Evolutionary conservation across 64 coral and sea anemone genomes (phyloP).

Genomic region (Porites australiensis): DNA sequence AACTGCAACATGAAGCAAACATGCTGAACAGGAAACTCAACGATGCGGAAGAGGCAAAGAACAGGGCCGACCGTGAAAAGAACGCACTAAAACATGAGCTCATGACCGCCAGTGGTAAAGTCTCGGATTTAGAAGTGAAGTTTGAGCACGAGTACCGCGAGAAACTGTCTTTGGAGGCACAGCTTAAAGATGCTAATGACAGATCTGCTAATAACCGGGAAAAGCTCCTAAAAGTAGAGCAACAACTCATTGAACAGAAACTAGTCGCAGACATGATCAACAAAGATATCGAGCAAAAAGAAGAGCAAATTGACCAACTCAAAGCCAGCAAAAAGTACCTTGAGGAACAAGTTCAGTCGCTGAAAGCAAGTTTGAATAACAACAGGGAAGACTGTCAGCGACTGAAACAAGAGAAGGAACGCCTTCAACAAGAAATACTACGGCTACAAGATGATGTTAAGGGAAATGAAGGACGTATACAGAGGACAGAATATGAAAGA

Average conservation of each 20-base stretch:
- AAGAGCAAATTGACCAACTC: constrained; percentile 74
- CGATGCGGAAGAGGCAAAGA: constrained; percentile 66
- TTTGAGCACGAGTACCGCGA: constrained; percentile 87
- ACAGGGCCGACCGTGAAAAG: constrained; percentile 79
- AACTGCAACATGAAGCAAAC: constrained; percentile 80
- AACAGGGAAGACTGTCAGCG: constrained; percentile 82
- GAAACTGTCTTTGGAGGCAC: constrained; percentile 76
- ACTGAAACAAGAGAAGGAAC: constrained; percentile 82
- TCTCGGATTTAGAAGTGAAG: constrained; percentile 84
- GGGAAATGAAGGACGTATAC: constrained; percentile 83
- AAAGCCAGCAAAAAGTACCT: constrained; percentile 80
- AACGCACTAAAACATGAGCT: constrained; percentile 77
- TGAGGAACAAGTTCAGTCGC: constrained; percentile 82
- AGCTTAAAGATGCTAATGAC: constrained; percentile 78
- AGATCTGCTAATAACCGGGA: constrained; percentile 72
- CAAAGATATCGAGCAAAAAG: constrained; percentile 88
- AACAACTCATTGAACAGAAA: constrained; percentile 86
- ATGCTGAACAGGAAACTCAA: constrained; percentile 80
- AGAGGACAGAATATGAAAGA: constrained; percentile 87
- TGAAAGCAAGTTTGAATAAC: constrained; percentile 76
- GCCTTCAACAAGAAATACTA: constrained; percentile 85
- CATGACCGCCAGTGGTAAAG: constrained; percentile 51
- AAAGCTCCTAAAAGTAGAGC: constrained; percentile 85
- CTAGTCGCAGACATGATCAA: constrained; percentile 63
- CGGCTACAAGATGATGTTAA: constrained; percentile 67